Conservation (phyloP, 2,113 vertebrate species). For the Varanus salvator region DNA sequence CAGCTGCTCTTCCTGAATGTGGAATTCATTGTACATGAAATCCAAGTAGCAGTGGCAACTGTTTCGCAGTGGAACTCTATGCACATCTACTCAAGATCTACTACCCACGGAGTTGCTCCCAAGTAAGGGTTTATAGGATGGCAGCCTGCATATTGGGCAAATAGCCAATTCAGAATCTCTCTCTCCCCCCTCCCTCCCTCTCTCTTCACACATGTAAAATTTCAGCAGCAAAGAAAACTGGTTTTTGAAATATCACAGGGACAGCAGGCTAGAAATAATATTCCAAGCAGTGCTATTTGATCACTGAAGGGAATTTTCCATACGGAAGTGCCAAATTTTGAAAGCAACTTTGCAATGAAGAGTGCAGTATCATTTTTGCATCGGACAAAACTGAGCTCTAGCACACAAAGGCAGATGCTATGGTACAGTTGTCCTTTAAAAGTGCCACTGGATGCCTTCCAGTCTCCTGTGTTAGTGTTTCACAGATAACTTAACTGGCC, state of each 20-base stretch:
- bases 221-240: slow-evolving; percentile 16
- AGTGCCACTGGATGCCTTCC: background rate
- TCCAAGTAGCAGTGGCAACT: background rate
- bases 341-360: slow-evolving; percentile 1
- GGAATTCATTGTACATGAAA: background rate
- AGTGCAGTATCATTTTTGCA: background rate
- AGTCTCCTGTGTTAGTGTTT: background rate
- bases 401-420: background rate
- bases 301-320: background rate
- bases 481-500: background rate
- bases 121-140: background rate
- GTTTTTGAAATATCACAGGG: background rate
- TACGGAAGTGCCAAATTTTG: background rate
- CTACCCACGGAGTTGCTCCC: background rate
- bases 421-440: background rate
- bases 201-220: background rate
- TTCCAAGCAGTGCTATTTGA: background rate
- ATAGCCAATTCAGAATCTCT: background rate
- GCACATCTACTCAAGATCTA: background rate
- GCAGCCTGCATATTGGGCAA: background rate
- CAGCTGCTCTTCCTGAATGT: background rate
- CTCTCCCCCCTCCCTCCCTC: background rate
- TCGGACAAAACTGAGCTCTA: background rate
- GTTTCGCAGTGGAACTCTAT: background rate
- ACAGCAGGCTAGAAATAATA: background rate